These are phyloP conservation scores for Otis tarda DNA, from an alignment of 2,113 vertebrate genomes.

Conservation along the genomic window DNA sequence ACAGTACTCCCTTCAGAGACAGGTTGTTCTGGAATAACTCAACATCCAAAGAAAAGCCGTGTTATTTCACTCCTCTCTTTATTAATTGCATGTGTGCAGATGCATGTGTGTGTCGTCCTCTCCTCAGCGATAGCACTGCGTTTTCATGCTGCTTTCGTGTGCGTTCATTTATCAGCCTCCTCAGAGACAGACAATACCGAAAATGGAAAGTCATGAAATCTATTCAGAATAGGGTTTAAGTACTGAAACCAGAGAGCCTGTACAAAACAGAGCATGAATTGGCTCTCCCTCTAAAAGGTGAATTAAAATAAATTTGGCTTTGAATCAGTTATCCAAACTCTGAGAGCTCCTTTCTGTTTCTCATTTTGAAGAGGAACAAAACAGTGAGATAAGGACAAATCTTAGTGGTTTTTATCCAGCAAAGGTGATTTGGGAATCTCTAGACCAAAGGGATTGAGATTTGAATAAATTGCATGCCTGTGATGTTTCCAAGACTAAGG, in stretches of 20 bases:
- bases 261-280: neutral
- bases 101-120: neutral
- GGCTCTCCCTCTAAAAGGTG: neutral
- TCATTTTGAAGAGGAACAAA: neutral
- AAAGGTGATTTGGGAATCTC: neutral
- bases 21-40: constrained; percentile 63
- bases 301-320: neutral
- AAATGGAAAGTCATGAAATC: neutral
- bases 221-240: neutral
- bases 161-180: neutral
- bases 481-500: neutral
- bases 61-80: constrained; percentile 27
- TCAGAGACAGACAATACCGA: neutral
- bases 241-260: neutral
- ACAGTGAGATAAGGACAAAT: neutral
- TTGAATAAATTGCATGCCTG: neutral
- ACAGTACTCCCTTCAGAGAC: constrained; percentile 28
- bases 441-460: neutral
- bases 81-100: neutral
- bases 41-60: neutral
- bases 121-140: neutral
- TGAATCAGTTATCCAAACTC: neutral
- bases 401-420: neutral
- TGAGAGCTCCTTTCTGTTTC: neutral
- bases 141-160: neutral